A percentile compares a stretch with the other conserved stretches of the same genome.
Evolutionary conservation across 2,797 vertebrate genomes (phyloP).

Genomic region (Picus viridis): DNA sequence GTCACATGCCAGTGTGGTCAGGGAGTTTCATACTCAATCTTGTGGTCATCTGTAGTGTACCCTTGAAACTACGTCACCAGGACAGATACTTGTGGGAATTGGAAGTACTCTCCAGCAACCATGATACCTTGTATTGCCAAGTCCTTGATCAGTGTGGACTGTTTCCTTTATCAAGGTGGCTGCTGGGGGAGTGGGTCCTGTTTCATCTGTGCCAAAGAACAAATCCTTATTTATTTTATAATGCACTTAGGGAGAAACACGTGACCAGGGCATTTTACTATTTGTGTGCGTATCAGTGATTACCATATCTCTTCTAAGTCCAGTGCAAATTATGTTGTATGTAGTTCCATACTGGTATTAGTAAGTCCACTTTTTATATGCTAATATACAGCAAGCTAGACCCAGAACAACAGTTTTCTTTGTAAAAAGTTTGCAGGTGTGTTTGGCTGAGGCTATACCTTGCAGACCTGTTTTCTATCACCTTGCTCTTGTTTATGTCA

Average conservation of each 20-base stretch:
- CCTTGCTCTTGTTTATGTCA: conserved; percentile 2
- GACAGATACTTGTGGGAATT: conserved; percentile 37
- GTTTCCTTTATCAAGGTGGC: conserved; percentile 65
- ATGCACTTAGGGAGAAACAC: background rate
- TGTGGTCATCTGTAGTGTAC: background rate
- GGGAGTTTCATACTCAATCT: conserved; percentile 50
- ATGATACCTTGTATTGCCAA: conserved; percentile 57
- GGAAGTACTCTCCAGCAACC: conserved; percentile 46
- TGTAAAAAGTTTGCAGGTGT: background rate
- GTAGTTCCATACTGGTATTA: background rate
- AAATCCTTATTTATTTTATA: conserved; percentile 15
- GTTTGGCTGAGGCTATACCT: background rate
- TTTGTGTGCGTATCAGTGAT: accelerated
- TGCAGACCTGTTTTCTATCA: background rate
- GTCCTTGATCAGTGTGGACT: conserved; percentile 72
- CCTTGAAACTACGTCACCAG: conserved; percentile 43
- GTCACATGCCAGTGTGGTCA: conserved; percentile 15
- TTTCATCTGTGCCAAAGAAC: conserved; percentile 23
- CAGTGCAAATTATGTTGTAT: background rate
- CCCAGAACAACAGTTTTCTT: background rate
- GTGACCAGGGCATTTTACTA: background rate
- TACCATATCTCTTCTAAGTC: background rate
- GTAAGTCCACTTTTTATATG: background rate
- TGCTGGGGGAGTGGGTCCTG: conserved; percentile 6
- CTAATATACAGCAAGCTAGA: background rate